Evolutionary conservation across 2,888 invertebrate species (phyloP), one percentile per base, ranked within the genome.

Genomic region (Odontothrips loti): DNA sequence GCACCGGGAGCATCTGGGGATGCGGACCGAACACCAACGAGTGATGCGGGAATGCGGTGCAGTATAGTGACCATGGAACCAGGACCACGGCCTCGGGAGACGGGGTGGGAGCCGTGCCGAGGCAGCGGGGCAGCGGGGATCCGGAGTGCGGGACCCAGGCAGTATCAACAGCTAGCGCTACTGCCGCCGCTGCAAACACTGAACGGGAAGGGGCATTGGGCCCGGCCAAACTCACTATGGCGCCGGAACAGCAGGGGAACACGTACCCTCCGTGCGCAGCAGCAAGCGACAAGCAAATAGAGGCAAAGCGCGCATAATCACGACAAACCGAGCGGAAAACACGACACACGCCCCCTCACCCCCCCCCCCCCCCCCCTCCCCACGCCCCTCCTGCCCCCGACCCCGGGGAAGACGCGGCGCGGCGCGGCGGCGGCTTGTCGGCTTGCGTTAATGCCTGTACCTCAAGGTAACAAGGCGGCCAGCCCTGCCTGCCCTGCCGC

Each of bases 231-330:
- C 34, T 43, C 34, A 23, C n/a, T 9, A 27, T n/a, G n/a, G 68
- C 11, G 58, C 58, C 15, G 58, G 58, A 0, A 15, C 58, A 43
- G 6, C 34, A 43, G 34, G 34, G 34, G 34, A 43, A 43, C 34
- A 43, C 34, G 34, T 43, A 43, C 34, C 34, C 68, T 75, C 12
- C 23, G 68, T 75, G 23, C 68, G 23, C 68, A 12, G 68, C 58
- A 75, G 68, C 68, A 43, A 43, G 68, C 68, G 68, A 75, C 68
- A 75, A 75, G 68, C 68, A 75, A 75, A 75, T 75, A 75, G 68
- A 27, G 68, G 68, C 23, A 15, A 27, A 23, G 68, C 68, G 68
- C 23, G 68, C 68, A 75, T 75, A 75, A 75, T 75, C 68, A 75
- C 68, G 27, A 27, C 68, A 75, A 75, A 75, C 68, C 23, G 68